Percentiles rank a stretch among this genome's conserved stretches.
These are phyloP conservation scores for Bolborhynchus lineola DNA, from an alignment of 2,113 vertebrate genomes.

Conservation along the genomic window DNA sequence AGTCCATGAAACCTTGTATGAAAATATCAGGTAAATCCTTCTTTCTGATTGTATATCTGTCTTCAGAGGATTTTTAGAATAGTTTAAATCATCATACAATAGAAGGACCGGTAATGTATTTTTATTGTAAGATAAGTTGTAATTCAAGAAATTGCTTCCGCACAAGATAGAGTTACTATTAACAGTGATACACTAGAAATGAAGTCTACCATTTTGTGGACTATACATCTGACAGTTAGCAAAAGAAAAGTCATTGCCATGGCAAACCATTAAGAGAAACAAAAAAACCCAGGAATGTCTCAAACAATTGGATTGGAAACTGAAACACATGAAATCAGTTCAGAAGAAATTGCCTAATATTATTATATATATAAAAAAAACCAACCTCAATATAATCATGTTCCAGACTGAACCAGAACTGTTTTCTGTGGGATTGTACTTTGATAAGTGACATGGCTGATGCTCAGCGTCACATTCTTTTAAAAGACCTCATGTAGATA, in stretches of 20 bases:
- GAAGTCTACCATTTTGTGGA: not conserved
- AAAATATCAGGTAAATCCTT: not conserved
- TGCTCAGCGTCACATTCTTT: not conserved
- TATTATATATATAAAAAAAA: not conserved
- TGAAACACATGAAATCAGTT: not conserved
- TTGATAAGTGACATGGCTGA: not conserved
- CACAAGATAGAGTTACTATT: not conserved
- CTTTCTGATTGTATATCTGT: not conserved
- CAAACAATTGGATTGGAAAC: not conserved
- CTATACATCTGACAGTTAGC: not conserved
- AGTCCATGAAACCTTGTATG: not conserved
- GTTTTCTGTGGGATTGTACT: not conserved
- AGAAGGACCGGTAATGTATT: not conserved
- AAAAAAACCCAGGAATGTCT: not conserved
- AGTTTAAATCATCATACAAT: not conserved
- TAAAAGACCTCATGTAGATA: not conserved
- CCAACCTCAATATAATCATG: accelerated
- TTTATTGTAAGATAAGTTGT: not conserved
- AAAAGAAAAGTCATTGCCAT: not conserved
- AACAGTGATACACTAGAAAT: not conserved
- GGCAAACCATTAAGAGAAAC: not conserved
- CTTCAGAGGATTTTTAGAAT: not conserved
- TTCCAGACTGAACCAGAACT: not conserved
- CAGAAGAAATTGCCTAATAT: not conserved
- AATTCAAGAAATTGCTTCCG: not conserved